These are phyloP conservation scores for Holacanthus passer DNA, from an alignment of 2,113 vertebrate species.

Conservation along the genomic window DNA sequence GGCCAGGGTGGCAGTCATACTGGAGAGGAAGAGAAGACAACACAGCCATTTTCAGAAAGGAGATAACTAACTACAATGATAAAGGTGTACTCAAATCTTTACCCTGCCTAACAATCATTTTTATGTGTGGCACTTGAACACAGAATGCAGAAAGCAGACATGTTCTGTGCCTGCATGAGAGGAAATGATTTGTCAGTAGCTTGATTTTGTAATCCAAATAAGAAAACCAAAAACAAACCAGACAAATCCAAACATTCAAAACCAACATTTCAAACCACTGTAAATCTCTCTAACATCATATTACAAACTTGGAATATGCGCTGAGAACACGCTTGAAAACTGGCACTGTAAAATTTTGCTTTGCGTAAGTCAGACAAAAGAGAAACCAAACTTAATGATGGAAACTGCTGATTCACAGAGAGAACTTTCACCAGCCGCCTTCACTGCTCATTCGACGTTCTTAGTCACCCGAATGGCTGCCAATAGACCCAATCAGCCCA, in stretches of 20 bases:
- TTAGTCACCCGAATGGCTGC: background rate
- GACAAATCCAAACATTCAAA: background rate
- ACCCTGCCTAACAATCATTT: no score
- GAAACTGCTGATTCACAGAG: background rate
- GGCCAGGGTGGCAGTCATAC: conserved; percentile 89
- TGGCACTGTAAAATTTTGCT: background rate
- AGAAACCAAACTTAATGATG: background rate
- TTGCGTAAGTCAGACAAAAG: background rate
- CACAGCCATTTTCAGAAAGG: background rate
- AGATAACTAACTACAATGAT: background rate
- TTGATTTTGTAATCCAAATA: background rate
- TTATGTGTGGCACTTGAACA: background rate
- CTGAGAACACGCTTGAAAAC: background rate
- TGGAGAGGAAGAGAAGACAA: conserved; percentile 48
- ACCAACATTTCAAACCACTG: background rate
- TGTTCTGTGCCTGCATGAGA: background rate
- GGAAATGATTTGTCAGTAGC: background rate
- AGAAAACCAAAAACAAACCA: background rate
- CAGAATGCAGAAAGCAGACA: background rate
- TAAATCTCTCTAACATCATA: background rate
- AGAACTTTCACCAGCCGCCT: background rate
- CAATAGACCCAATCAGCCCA: background rate
- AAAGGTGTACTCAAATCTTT: background rate
- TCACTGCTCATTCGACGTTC: background rate
- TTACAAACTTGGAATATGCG: no score